Base-by-base conservation (phyloP, 2,888 invertebrate species). In the Nineta flava region DNA sequence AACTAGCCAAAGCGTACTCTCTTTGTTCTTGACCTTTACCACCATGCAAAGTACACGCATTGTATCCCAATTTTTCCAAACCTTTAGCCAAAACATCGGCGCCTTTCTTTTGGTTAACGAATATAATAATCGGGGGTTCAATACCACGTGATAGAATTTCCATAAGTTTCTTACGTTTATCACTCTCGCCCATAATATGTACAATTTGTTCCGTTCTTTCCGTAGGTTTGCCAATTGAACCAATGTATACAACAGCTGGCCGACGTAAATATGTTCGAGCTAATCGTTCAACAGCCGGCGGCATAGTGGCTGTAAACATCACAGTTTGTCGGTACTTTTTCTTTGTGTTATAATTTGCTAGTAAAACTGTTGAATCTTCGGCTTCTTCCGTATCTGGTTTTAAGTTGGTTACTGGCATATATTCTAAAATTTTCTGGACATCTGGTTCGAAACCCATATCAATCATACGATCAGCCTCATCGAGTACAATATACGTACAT, bases 231-330 rank as follows among this genome's bases (percentile, higher is more conserved):
- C 99, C 97, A 44, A 86, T 76, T 2, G 94, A 92, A 52, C 97
- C 97, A 55, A 99, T 97, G 64, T 97, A 92, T 0, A 99, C 97
- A 2, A 96, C 88, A 10, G 97, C 94, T 0, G 99, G 99, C 59
- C 99, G 75, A 50, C 99, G 76, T 17, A 99, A 72, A 69, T 99
- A 99, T 31, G 83, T 88, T 54, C 95, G 76, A 0, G 99, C 99
- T 54, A 99, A 70, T 53, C 97, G 76, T 70, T 99, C 99, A 2
- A 99, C 95, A 2, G 96, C 91, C 0, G 96, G 85, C 9, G 96
- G 96, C 99, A 99, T 99, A 55, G 99, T 99, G 3, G 99, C 99
- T 46, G 99, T 99, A 69, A 99, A 99, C 99, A 99, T 99, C 65
- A 99, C 99, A 60, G 99, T 99, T 83, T 96, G 96, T 65, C 96